These are phyloP conservation scores for Centropyge bicolor DNA, from an alignment of 2,797 vertebrate species.

Conservation along the genomic window DNA sequence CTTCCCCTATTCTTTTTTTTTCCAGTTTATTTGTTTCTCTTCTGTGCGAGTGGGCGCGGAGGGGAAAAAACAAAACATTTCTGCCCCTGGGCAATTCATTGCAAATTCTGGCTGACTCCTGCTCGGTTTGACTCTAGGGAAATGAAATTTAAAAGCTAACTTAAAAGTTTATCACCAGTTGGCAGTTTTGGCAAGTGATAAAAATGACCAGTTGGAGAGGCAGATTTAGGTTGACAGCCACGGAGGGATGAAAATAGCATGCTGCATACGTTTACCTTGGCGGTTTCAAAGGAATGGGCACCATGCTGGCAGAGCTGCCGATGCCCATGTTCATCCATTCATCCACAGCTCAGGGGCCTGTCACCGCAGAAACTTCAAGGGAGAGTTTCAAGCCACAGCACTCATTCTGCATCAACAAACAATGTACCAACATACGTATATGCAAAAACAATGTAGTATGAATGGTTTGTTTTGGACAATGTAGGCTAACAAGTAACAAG, in stretches of 20 bases:
- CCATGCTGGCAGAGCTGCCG: constrained; percentile 75
- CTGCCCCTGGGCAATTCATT: constrained; percentile 81
- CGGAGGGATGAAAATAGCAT: constrained; percentile 75
- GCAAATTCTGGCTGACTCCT: constrained; percentile 77
- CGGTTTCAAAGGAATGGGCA: constrained; percentile 78
- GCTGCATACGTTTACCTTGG: constrained; percentile 80
- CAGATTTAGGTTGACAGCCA: constrained; percentile 81
- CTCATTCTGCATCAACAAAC: constrained; percentile 55
- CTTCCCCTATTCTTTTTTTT: constrained; percentile 46
- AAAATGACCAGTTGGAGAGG: constrained; percentile 81
- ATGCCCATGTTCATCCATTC: constrained; percentile 75
- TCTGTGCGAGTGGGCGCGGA: constrained; percentile 43
- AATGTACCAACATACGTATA: constrained; percentile 15
- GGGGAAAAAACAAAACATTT: constrained; percentile 70
- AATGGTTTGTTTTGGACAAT: constrained; percentile 14
- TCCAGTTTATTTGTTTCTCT: constrained; percentile 67
- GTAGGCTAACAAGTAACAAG: neutral
- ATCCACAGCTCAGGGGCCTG: constrained; percentile 70
- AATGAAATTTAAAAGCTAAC: constrained; percentile 78
- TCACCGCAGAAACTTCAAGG: constrained; percentile 76
- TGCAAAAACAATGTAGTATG: neutral
- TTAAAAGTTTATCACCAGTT: constrained; percentile 83
- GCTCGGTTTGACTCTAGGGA: constrained; percentile 74
- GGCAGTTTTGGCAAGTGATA: constrained; percentile 84
- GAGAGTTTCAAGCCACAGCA: constrained; percentile 55